Evolutionary conservation across 2,797 vertebrate genomes (phyloP).

Genomic region (Acestrorhynchus altus): DNA sequence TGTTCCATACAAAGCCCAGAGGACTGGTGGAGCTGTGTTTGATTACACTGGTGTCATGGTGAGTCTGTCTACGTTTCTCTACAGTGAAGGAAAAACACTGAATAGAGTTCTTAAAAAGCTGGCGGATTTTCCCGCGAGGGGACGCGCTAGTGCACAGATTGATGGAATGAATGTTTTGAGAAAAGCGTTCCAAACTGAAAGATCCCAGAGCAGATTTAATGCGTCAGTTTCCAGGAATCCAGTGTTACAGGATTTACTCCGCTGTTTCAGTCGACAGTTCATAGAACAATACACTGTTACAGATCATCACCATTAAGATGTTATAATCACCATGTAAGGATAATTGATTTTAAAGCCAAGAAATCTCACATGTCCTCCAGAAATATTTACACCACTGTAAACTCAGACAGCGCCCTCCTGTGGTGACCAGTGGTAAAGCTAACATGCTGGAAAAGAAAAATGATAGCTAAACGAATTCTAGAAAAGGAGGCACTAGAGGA

Average conservation of each 20-base stretch:
- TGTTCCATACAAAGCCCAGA: too few species aligned
- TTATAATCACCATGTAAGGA: neutral
- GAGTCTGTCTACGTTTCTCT: neutral
- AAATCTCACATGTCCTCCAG: neutral
- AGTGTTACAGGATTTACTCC: conserved; percentile 4
- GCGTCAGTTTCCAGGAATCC: conserved; percentile 4
- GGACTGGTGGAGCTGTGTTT: too few species aligned
- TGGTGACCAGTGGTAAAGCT: neutral
- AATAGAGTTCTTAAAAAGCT: too few species aligned
- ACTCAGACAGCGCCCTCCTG: neutral
- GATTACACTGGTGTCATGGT: too few species aligned
- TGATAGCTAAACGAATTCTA: neutral
- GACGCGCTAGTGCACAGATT: neutral
- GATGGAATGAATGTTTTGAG: neutral
- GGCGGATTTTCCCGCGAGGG: too few species aligned
- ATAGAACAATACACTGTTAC: conserved; percentile 18
- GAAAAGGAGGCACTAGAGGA: conserved; percentile 43
- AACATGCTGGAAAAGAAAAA: neutral
- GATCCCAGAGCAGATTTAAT: conserved; percentile 19
- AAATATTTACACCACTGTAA: conserved; percentile 10
- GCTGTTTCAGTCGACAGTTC: neutral
- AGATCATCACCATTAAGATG: conserved; percentile 17
- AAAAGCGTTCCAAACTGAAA: neutral
- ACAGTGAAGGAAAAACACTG: too few species aligned
- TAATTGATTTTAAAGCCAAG: neutral